Evolutionary conservation across 2,888 invertebrate species (phyloP).

Genomic region (Himalopsyche japonica): DNA sequence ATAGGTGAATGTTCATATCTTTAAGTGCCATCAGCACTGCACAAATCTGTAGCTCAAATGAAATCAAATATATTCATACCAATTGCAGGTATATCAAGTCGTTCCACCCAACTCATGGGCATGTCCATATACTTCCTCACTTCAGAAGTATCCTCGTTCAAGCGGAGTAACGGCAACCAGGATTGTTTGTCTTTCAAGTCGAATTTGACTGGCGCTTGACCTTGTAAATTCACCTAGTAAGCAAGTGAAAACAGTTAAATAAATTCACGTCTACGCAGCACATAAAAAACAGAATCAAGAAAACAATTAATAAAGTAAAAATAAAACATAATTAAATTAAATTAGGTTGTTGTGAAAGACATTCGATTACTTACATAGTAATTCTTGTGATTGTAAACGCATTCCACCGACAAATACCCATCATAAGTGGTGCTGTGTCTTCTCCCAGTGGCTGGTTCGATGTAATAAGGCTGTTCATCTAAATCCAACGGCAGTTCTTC

Average conservation of each 20-base stretch:
- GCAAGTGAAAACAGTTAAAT: too few relatives aligned
- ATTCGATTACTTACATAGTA: slow-evolving; percentile 66
- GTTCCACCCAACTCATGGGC: slow-evolving; percentile 74
- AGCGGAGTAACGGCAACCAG: slow-evolving; percentile 77
- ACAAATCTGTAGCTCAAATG: neutral
- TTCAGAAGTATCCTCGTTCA: slow-evolving; percentile 62
- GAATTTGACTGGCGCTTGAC: slow-evolving; percentile 57
- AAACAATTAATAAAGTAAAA: too few relatives aligned
- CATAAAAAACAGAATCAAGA: too few relatives aligned
- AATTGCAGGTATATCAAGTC: slow-evolving; percentile 64
- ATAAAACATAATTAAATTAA: too few relatives aligned
- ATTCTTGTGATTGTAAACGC: slow-evolving; percentile 84
- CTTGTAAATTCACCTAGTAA: slow-evolving; percentile 65
- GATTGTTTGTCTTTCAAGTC: slow-evolving; percentile 62
- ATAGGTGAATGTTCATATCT: too few relatives aligned
- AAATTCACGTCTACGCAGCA: too few relatives aligned
- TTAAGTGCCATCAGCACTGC: too few relatives aligned
- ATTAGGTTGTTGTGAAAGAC: too few relatives aligned
- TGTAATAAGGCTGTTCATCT: slow-evolving; percentile 68
- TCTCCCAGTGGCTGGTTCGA: slow-evolving; percentile 83
- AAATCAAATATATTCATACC: slow-evolving; percentile 47
- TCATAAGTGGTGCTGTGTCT: slow-evolving; percentile 59
- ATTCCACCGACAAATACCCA: slow-evolving; percentile 77
- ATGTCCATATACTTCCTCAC: slow-evolving; percentile 77
- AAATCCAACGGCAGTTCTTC: slow-evolving; percentile 44